Conservation (phyloP, 1,140 invertebrate genomes). For the Cotesia glomerata region DNA sequence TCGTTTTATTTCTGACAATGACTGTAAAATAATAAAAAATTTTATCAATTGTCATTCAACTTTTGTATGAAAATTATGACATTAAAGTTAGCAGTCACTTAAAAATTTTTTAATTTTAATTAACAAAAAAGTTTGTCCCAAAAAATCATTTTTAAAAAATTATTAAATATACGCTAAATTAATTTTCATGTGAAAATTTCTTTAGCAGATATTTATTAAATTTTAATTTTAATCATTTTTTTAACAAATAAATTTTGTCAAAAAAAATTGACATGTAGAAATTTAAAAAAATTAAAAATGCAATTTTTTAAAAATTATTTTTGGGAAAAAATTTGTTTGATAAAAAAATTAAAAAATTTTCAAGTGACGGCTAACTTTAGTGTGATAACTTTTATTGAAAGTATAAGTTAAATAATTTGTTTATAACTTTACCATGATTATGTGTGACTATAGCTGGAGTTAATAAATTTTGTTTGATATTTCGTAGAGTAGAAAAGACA, state of each 20-base stretch:
- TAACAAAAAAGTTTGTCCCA: too few relatives aligned
- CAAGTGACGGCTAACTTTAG: not conserved
- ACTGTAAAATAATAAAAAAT: slow-evolving; percentile 31
- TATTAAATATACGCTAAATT: too few relatives aligned
- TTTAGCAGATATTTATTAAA: not conserved
- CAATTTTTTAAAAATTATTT: too few relatives aligned
- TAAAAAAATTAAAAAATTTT: not conserved
- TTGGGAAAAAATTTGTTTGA: too few relatives aligned
- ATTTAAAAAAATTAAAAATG: too few relatives aligned
- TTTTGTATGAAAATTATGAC: too few relatives aligned
- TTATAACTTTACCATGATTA: slow-evolving; percentile 15
- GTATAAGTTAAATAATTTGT: not conserved
- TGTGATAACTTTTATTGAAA: not conserved
- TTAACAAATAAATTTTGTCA: too few relatives aligned
- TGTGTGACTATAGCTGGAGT: not conserved
- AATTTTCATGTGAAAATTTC: too few relatives aligned
- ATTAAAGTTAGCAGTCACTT: not conserved
- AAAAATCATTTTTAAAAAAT: too few relatives aligned
- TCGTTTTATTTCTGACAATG: slow-evolving; percentile 69
- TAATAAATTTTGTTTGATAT: slow-evolving; percentile 13
- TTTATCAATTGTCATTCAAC: not conserved
- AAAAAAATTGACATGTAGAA: not conserved
- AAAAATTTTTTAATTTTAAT: too few relatives aligned
- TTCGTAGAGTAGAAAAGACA: not conserved
- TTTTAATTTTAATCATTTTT: not conserved